phyloP scores from a whole-genome alignment of 1,140 invertebrate species.

The Lordiphosa stackelbergi region DNA sequence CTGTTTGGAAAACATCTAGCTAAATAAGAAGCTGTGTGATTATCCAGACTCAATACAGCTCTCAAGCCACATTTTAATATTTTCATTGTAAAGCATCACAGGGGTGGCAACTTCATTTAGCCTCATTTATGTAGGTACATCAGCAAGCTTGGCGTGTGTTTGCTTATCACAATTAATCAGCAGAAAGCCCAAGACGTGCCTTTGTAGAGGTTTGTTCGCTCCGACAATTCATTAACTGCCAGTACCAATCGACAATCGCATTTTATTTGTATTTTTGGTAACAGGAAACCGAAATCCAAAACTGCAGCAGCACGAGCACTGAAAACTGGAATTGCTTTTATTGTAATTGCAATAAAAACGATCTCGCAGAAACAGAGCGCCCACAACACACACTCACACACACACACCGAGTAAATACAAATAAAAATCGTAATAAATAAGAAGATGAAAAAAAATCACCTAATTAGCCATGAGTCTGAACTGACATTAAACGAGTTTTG shows the following conservation, averaged over 20 bases:
- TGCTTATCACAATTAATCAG: slow-evolving; percentile 47
- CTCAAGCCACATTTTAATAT: no score
- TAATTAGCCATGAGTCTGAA: slow-evolving; percentile 41
- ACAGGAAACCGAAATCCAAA: slow-evolving; percentile 51
- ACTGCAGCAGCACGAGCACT: slow-evolving; percentile 38
- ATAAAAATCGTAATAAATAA: slow-evolving; percentile 48
- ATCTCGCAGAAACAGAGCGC: slow-evolving; percentile 16
- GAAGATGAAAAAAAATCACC: slow-evolving; percentile 28
- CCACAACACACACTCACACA: slow-evolving; percentile 24
- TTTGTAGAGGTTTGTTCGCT: slow-evolving; percentile 29
- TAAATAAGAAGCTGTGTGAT: no score
- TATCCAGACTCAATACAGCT: no score
- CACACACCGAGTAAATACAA: slow-evolving; percentile 1
- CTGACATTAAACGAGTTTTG: slow-evolving; percentile 46
- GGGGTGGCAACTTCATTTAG: slow-evolving; percentile 38
- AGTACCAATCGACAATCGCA: slow-evolving; percentile 35
- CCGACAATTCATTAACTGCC: slow-evolving; percentile 45
- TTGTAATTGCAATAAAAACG: slow-evolving; percentile 48
- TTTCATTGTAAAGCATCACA: slow-evolving; percentile 10
- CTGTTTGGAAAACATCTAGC: no score
- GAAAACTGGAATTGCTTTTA: slow-evolving; percentile 40
- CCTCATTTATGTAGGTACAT: slow-evolving; percentile 23
- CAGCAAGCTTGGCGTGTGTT: slow-evolving; percentile 4
- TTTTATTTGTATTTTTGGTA: slow-evolving; percentile 57
- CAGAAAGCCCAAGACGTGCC: slow-evolving; percentile 40